Base-by-base conservation (phyloP, 2,797 vertebrate genomes). In the Manis javanica region DNA sequence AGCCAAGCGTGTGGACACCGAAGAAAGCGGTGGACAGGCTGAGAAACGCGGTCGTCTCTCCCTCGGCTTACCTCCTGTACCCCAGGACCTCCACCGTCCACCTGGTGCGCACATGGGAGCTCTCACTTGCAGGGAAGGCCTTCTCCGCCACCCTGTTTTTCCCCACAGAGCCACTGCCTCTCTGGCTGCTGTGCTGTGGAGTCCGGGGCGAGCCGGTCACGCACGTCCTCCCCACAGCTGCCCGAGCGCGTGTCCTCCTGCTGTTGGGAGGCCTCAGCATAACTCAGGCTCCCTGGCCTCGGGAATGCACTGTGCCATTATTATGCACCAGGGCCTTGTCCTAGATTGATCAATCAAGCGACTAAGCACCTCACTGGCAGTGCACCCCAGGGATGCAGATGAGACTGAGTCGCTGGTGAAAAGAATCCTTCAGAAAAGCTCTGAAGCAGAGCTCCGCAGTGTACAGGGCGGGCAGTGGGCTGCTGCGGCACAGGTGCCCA, bases 401-500 rank as follows among this genome's bases (percentile, higher is more conserved):
- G 1, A 23, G 21, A 42, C 23, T 24, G 14, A 0, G 3, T 49
- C 7, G 0, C 26, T 3, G 2, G 24, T 0, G 3, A 6, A 46
- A 21, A 49, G 51, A 14, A 19, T 51, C 26, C 29, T 46, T 3
- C 29, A 1, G 94, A 7, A 92, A 71, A 21, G 59, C 26, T 5
- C 11, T 26, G 5, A 11, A 13, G 23, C 10, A 19, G 63, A 3
- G 37, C 24, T 9, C 24, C 19, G 1, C 11, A 3, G 9, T 4
- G 23, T 3, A 2, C 9, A 0, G 16, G 24, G 34, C 29, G 46
- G 46, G 46, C 46, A 11, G 46, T 46, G 46, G 46, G 46, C 46
- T 46, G 11, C 46, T 10, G 46, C 46, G 10, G 46, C 46, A 46
- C 9, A 9, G 46, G 46, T 46, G 46, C 46, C 11, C 9, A 46